These are phyloP conservation scores for Pantherophis guttatus DNA, from an alignment of 2,113 vertebrate genomes.

Conservation along the genomic window DNA sequence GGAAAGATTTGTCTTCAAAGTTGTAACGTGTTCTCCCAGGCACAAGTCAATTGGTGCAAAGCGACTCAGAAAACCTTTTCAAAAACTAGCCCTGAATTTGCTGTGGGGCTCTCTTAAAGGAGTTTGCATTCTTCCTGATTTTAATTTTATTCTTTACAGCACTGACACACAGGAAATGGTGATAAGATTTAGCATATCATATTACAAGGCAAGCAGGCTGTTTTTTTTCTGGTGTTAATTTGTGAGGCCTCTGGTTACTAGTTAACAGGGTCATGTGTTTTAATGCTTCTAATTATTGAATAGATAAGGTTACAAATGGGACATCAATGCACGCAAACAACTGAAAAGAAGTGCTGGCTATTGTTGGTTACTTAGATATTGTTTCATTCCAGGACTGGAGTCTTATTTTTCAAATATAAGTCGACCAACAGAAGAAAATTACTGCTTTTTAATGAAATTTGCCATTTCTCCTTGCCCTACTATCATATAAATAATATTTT, in stretches of 20 bases:
- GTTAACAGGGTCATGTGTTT: background rate
- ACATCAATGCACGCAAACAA: background rate
- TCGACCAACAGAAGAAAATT: background rate
- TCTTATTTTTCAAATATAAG: background rate
- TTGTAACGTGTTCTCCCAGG: slow-evolving; percentile 55
- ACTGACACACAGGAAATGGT: slow-evolving; percentile 22
- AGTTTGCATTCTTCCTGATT: slow-evolving; percentile 45
- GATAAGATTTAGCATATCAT: slow-evolving; percentile 13
- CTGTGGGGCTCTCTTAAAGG: slow-evolving; percentile 52
- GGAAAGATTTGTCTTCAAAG: slow-evolving; percentile 51
- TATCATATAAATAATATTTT: background rate
- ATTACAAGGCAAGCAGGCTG: slow-evolving; percentile 16
- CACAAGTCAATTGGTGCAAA: slow-evolving; percentile 61
- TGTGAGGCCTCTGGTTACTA: background rate
- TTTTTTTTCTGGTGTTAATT: background rate
- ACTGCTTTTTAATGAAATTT: background rate
- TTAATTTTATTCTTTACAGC: slow-evolving; percentile 41
- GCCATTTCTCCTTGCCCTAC: background rate
- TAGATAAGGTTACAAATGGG: background rate
- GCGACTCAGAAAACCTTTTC: slow-evolving; percentile 58
- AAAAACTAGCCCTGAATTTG: slow-evolving; percentile 49
- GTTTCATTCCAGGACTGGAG: background rate
- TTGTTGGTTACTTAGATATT: background rate
- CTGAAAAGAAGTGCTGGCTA: background rate
- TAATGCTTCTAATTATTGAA: background rate